Base-by-base conservation (phyloP, 2,888 invertebrate species). In the Elegia similella region DNA sequence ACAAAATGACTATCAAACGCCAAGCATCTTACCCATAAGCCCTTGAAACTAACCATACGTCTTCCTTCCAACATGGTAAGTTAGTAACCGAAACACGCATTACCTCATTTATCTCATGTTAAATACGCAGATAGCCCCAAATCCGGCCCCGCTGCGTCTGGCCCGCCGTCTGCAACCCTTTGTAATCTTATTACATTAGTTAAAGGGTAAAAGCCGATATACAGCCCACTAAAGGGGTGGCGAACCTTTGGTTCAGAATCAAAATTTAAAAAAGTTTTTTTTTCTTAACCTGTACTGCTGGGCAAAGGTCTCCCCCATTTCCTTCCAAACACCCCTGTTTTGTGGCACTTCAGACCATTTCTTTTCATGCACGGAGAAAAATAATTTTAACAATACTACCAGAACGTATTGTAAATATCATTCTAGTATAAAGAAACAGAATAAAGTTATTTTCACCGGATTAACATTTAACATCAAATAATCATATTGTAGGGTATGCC, bases 131-230 rank as follows among this genome's bases (percentile, higher is more conserved):
- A 47, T 46, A 17, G 52, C 48, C 61, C 65, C 48, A 57, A 82
- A 73, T 78, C 63, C 82, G 61, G n/a, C 66, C 71, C 85, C 78
- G 80, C 30, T 15, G 32, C 55, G 71, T 73, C 74, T 78, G 74
- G 68, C 69, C 60, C 69, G 66, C 69, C 61, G 73, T 70, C 75
- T 79, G 72, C 76, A 80, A 73, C 86, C 86, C 86, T 85, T 85
- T 86, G 83, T 87, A 87, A 87, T 86, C 84, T 86, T 85, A 88
- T 87, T 86, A 83, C 81, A 82, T 84, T 86, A 84, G 87, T 84
- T 81, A 86, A 84, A 86, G 87, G 86, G 87, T 86, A 81, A 78
- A 84, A 76, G 75, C 75, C 82, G 80, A 82, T 81, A 68, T 84
- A 82, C 76, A 81, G 80, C 78, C 75, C 65, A 72, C 81, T 82